These are phyloP conservation scores for Paedocypris micromegethes DNA, from an alignment of 2,797 vertebrate species.

Conservation along the genomic window DNA sequence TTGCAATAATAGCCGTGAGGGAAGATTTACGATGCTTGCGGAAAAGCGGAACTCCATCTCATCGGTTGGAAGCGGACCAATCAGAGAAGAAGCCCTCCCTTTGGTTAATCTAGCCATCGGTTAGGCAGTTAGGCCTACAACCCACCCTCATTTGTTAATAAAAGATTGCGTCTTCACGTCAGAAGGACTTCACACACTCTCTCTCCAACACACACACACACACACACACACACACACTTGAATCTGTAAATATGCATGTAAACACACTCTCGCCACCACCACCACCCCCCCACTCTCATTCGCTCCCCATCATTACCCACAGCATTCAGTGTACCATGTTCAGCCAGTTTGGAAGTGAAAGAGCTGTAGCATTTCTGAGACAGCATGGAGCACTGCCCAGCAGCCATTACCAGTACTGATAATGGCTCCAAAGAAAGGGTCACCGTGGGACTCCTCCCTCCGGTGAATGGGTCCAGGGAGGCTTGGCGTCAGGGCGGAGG, in stretches of 20 bases:
- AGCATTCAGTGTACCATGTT: constrained; percentile 31
- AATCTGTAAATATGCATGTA: constrained; percentile 19
- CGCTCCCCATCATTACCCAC: constrained; percentile 42
- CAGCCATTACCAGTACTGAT: constrained; percentile 48
- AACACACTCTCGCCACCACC: constrained; percentile 15
- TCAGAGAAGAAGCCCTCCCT: constrained; percentile 8
- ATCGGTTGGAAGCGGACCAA: constrained; percentile 46
- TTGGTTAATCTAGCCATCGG: constrained; percentile 44
- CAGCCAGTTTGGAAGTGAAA: constrained; percentile 36
- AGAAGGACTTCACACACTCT: constrained; percentile 14
- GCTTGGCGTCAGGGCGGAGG: constrained; percentile 43
- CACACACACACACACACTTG: background rate
- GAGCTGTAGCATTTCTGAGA: constrained; percentile 41
- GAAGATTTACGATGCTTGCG: constrained; percentile 45
- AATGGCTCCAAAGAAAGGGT: constrained; percentile 46
- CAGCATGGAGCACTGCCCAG: constrained; percentile 38
- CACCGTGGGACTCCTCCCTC: constrained; percentile 39
- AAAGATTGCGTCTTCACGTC: constrained; percentile 38
- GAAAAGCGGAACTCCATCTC: constrained; percentile 47
- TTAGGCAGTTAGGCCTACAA: constrained; percentile 45
- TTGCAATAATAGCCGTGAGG: constrained; percentile 39
- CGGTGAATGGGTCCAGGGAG: constrained; percentile 44
- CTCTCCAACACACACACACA: constrained; percentile 1
- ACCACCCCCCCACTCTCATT: constrained; percentile 8
- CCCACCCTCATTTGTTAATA: constrained; percentile 52